Evolutionary conservation across 1,140 invertebrate species (phyloP), one percentile per base, ranked within the genome.

Genomic region (Papilio machaon): DNA sequence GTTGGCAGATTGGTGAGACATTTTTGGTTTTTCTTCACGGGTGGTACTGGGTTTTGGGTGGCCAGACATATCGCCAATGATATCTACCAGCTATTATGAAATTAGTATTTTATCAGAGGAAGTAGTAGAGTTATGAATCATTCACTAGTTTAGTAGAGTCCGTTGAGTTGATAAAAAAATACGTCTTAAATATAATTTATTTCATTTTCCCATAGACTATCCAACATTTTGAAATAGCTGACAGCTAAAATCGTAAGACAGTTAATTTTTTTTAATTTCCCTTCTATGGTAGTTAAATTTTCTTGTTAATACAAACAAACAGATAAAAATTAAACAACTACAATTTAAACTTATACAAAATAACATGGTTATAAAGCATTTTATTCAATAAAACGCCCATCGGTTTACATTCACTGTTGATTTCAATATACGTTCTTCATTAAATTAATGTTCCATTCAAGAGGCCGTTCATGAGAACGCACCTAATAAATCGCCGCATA

Each of bases 401-500:
- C 13, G 30, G 13, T 35, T 30, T 30, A 30, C 60, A 64, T 70
- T 70, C 64, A 38, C 64, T 70, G 23, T 70, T 70, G 64, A 70
- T 70, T 70, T 70, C 64, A 70, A 70, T 70, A 73, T 73, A 49
- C 30, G 38, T 67, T 67, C 58, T 79, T 79, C 77, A 79, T 79
- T 79, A 79, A 79, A 79, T 79, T 79, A 80, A 19, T 67, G 77
- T 79, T 60, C 77, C 43, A 79, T 79, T 79, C 35, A 64, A 64
- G 35, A 64, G 46, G 17, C 35, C 76, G 82, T 86, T 85, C 89
- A 91, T 94, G 91, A 89, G 91, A 93, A 92, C 86, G 86, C 87
- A 84, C 86, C 89, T 90, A 91, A 91, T 91, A 89, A 92, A 90
- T 87, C 86, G 86, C 87, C 92, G 91, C 90, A 92, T 94, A 92